These are phyloP conservation scores for Rhodeus uyekii DNA, from an alignment of 2,797 vertebrate genomes.

Conservation along the genomic window DNA sequence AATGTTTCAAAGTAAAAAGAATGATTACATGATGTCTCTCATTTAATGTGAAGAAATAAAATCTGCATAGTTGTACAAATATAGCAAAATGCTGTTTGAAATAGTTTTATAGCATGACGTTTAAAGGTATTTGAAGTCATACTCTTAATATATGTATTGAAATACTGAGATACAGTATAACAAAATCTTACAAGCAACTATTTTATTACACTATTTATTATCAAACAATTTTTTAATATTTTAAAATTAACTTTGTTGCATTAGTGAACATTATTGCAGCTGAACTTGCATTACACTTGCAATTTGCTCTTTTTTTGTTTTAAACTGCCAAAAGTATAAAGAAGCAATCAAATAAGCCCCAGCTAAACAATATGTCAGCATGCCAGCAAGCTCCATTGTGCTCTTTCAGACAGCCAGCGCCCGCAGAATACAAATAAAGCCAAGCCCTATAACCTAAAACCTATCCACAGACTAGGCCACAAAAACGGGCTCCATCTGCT, in stretches of 20 bases:
- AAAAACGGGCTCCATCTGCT: slow-evolving; percentile 71
- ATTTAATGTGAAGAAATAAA: background rate
- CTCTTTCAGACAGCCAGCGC: slow-evolving; percentile 37
- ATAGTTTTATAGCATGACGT: background rate
- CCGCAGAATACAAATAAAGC: slow-evolving; percentile 54
- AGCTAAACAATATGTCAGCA: slow-evolving; percentile 48
- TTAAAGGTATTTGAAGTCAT: background rate
- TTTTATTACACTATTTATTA: background rate
- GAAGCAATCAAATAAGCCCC: slow-evolving; percentile 49
- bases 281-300: slow-evolving; percentile 38
- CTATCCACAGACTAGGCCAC: slow-evolving; percentile 67
- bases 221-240: background rate
- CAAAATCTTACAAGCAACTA: background rate
- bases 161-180: background rate
- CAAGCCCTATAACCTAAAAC: slow-evolving; percentile 61
- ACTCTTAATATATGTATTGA: background rate
- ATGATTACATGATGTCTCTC: background rate
- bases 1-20: background rate
- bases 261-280: slow-evolving; percentile 12
- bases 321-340: slow-evolving; percentile 30
- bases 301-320: slow-evolving; percentile 33
- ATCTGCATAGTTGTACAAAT: background rate
- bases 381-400: slow-evolving; percentile 49
- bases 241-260: background rate
- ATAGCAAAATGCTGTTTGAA: background rate